These are phyloP conservation scores for Hemibagrus wyckioides DNA, from an alignment of 2,113 vertebrate species.

Conservation along the genomic window DNA sequence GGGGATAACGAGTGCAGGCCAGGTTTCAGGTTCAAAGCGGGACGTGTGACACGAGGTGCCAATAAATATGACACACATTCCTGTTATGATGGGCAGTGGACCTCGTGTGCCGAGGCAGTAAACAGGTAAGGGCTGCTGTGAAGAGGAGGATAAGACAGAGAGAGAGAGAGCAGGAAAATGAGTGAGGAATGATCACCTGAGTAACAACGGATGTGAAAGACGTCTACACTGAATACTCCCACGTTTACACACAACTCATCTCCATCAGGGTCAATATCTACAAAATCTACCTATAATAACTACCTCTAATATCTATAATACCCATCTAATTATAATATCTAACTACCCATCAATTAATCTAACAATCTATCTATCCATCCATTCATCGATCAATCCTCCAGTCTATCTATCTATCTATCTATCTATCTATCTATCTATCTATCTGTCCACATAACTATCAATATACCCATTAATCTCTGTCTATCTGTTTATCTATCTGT, in stretches of 20 bases:
- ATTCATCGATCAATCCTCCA: no score
- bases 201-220: background rate
- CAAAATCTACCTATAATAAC: no score
- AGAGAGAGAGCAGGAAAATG: background rate
- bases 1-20: background rate
- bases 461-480: no score
- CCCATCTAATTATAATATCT: no score
- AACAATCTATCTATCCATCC: no score
- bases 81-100: background rate
- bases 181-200: background rate
- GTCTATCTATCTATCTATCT: no score
- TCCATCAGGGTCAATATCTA: background rate
- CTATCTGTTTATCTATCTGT: no score
- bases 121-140: background rate
- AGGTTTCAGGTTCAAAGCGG: slow-evolving; percentile 7
- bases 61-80: slow-evolving; percentile 32
- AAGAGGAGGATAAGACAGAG: background rate
- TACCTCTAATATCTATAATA: no score
- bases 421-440: no score
- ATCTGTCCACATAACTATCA: no score
- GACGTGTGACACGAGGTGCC: slow-evolving; percentile 15
- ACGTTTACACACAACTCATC: background rate
- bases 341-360: no score
- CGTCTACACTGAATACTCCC: background rate
- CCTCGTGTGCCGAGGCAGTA: background rate